Percentiles rank a stretch among this genome's conserved stretches.
These are phyloP conservation scores for Eupelmus urozonus DNA, from an alignment of 2,888 invertebrate species.

Conservation along the genomic window DNA sequence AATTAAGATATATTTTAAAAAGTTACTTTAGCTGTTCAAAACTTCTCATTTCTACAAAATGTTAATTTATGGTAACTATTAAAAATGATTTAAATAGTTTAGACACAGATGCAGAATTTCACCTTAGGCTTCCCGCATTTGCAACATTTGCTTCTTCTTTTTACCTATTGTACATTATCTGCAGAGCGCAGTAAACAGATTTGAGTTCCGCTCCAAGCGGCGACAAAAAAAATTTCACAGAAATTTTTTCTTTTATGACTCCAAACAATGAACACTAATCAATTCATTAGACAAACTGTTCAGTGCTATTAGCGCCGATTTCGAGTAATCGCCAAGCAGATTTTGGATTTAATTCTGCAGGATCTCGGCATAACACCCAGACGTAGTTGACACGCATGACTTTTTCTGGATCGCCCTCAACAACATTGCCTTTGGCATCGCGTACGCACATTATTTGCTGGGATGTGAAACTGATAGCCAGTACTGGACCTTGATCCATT, in stretches of 20 bases:
- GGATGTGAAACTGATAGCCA: slow-evolving; percentile 96
- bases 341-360: slow-evolving; percentile 93
- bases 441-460: slow-evolving; percentile 97
- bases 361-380: slow-evolving; percentile 98
- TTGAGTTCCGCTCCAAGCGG: background rate
- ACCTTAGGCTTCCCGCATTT: slow-evolving; percentile 14
- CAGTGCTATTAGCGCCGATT: slow-evolving; percentile 89
- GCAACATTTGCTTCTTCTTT: background rate
- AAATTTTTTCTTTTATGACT: slow-evolving; percentile 36
- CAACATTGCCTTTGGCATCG: slow-evolving; percentile 88
- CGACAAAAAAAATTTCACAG: slow-evolving; percentile 34
- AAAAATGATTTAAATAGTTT: slow-evolving; percentile 1
- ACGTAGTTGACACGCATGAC: slow-evolving; percentile 96
- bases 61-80: background rate
- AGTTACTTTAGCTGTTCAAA: background rate
- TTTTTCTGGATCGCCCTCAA: slow-evolving; percentile 97
- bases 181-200: slow-evolving; percentile 5
- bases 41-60: slow-evolving; percentile 4
- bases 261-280: background rate
- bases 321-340: slow-evolving; percentile 98
- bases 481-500: slow-evolving; percentile 99
- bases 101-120: slow-evolving; percentile 2
- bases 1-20: background rate
- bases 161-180: slow-evolving; percentile 24
- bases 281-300: slow-evolving; percentile 85